Base-by-base conservation (phyloP, 1,140 invertebrate genomes). In the Lepidurus packardi region DNA sequence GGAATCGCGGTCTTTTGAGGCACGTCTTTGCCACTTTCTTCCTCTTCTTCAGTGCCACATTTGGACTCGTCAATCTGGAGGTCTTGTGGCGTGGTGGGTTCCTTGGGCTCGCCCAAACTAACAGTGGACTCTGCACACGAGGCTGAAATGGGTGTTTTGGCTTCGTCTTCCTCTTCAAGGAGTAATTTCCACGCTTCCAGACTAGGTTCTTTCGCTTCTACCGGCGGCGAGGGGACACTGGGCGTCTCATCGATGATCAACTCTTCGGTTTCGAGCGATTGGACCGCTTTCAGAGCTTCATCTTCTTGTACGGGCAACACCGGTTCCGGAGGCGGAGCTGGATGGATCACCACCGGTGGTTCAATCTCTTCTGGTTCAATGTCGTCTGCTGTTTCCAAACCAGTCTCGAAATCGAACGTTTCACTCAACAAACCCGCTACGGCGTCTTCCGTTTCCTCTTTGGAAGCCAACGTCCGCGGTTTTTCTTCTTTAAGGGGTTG, bases 371-470 rank as follows among this genome's bases (percentile, higher is more conserved):
- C 78, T 16, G 74, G 73, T 44, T 77, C 75, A 1, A 77, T 43
- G 5, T 24, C 73, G 16, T 78, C 73, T 1, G 43, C 44, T 24
- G 73, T 73, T 43, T 78, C 44, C 43, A 43, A 75, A 21, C 16
- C 53, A n/a, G 53, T n/a, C 79, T 80, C 86, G 0, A 85, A 88
- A 8, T 91, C 91, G 83, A 94, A 94, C 78, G 93, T 93, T 84
- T 94, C 93, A 45, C 92, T 92, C 34, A 95, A 84, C 7, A 96
- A 84, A 8, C 93, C 94, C 2, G 94, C 94, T 0, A 96, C 94
- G 0, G 94, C 94, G 85, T 95, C 94, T 83, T 94, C 93, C 0
- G 94, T 96, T 86, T 96, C 94, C 86, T 95, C 94, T 85, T 95
- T 93, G 1, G 93, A 95, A 81, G 95, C 95, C 0, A 93, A 89